Percentiles rank a stretch among this genome's conserved stretches.
Conservation (phyloP, 2,888 invertebrate genomes). For the Xanthorhoe spadicearia region DNA sequence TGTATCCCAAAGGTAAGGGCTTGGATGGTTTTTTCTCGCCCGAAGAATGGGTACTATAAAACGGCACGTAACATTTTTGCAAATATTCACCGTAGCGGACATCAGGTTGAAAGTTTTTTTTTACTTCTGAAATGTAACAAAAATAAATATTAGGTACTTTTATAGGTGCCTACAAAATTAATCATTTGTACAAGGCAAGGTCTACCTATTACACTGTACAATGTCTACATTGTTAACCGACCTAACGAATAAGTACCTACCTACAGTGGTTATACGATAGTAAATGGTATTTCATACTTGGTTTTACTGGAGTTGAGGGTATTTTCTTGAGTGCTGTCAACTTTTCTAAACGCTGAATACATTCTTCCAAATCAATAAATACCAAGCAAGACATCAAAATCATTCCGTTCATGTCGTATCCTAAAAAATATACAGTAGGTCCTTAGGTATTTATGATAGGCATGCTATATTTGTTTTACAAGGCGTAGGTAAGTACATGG, state of each 20-base stretch:
- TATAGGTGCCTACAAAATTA: too few relatives aligned
- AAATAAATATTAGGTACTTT: too few relatives aligned
- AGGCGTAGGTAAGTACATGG: too few relatives aligned
- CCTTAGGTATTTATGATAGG: too few relatives aligned
- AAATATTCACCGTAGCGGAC: conserved; percentile 67
- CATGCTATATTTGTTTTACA: too few relatives aligned
- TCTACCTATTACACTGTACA: too few relatives aligned
- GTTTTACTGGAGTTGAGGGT: conserved; percentile 38
- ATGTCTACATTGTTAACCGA: not conserved
- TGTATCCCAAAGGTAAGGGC: conserved; percentile 61
- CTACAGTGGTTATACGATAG: not conserved
- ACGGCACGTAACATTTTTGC: conserved; percentile 59
- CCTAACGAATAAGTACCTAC: not conserved
- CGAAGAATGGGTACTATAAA: conserved; percentile 51
- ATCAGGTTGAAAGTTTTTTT: conserved; percentile 58
- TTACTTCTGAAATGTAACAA: conserved; percentile 50
- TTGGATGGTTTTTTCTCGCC: conserved; percentile 45
- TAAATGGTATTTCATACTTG: conserved; percentile 47
- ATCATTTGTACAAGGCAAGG: too few relatives aligned
- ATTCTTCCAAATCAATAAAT: conserved; percentile 73
- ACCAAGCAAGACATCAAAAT: conserved; percentile 74
- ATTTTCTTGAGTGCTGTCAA: conserved; percentile 52
- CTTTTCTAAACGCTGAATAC: conserved; percentile 58
- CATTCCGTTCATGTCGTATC: conserved; percentile 71
- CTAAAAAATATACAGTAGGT: conserved; percentile 47